Percentiles rank a stretch among this genome's conserved stretches.
Evolutionary conservation across 2,888 invertebrate species (phyloP).

Genomic region (Caenorhabditis uteleia): DNA sequence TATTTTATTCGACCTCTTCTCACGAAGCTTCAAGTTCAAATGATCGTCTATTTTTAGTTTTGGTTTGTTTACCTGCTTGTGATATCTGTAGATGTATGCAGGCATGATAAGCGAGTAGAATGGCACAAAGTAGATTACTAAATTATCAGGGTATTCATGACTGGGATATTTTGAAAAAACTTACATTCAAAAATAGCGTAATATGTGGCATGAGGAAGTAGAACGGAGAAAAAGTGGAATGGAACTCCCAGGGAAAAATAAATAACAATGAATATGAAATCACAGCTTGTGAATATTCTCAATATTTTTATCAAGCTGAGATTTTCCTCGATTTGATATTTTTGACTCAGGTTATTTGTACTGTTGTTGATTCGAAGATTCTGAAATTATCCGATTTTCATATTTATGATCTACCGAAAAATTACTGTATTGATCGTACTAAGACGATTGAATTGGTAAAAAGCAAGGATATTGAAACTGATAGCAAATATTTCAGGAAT

Average conservation of each 20-base stretch:
- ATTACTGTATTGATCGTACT: conserved; percentile 11
- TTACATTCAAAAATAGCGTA: conserved; percentile 29
- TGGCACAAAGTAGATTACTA: conserved; percentile 28
- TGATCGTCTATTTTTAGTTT: too few relatives aligned
- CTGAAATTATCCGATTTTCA: background rate
- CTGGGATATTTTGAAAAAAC: background rate
- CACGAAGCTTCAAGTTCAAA: too few relatives aligned
- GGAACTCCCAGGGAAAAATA: conserved; percentile 27
- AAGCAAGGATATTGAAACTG: conserved; percentile 14
- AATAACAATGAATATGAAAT: conserved; percentile 20
- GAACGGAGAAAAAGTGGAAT: conserved; percentile 18
- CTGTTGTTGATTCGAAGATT: conserved; percentile 6
- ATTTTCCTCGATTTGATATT: conserved; percentile 30
- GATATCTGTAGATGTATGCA: conserved; percentile 13
- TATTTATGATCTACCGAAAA: background rate
- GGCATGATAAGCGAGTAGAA: conserved; percentile 29
- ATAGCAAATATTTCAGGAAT: conserved; percentile 15
- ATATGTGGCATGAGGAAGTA: conserved; percentile 14
- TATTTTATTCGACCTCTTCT: conserved; percentile 5
- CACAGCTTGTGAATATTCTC: conserved; percentile 20
- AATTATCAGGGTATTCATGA: conserved; percentile 1
- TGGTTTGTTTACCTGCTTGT: conserved; percentile 6
- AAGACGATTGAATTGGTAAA: conserved; percentile 18
- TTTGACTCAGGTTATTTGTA: conserved; percentile 12
- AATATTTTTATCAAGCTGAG: conserved; percentile 15